phyloP scores from a whole-genome alignment of 2,888 invertebrate genomes.

The Eucriotettix oculatus region DNA sequence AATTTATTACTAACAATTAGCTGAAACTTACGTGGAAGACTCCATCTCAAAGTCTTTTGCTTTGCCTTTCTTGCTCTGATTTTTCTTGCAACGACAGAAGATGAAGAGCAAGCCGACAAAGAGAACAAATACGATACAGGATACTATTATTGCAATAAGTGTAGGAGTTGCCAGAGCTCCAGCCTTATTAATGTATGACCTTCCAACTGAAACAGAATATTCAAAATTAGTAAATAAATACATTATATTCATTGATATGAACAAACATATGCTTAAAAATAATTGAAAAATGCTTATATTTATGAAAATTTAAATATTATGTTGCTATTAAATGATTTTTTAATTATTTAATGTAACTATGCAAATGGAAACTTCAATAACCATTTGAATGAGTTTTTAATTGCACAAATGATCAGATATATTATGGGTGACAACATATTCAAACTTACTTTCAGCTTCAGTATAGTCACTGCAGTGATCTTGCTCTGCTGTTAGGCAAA shows the following conservation, averaged over 20 bases:
- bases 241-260: too few relatives aligned
- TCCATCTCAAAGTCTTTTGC: slow-evolving; percentile 86
- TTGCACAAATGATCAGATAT: background rate
- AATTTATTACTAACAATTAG: background rate
- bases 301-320: too few relatives aligned
- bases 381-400: background rate
- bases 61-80: slow-evolving; percentile 58
- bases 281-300: background rate
- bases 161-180: slow-evolving; percentile 62
- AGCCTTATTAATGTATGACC: slow-evolving; percentile 64
- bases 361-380: background rate
- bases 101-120: slow-evolving; percentile 60
- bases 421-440: background rate
- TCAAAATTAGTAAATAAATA: slow-evolving; percentile 12
- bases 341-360: too few relatives aligned
- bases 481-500: slow-evolving; percentile 64
- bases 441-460: slow-evolving; percentile 59
- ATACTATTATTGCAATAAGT: slow-evolving; percentile 58
- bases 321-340: too few relatives aligned
- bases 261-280: background rate
- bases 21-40: slow-evolving; percentile 23
- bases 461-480: slow-evolving; percentile 71
- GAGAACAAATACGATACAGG: slow-evolving; percentile 62
- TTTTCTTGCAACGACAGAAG: slow-evolving; percentile 72
- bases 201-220: slow-evolving; percentile 43